Conservation (phyloP, 2,888 invertebrate genomes). For the Chromoteleia sp. region DNA sequence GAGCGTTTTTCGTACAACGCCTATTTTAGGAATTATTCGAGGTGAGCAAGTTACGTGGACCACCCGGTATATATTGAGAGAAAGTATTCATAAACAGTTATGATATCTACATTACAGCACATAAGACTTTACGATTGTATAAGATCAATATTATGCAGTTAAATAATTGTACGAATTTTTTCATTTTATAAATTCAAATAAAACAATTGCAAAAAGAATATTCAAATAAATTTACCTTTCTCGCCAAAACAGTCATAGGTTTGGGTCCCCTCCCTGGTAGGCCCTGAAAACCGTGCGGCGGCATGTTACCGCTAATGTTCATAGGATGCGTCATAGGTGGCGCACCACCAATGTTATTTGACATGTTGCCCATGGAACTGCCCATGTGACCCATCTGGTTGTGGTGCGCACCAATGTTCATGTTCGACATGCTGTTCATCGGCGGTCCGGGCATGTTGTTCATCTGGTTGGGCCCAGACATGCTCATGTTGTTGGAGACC, state of each 20-base stretch:
- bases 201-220: no score
- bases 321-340: slow-evolving; percentile 85
- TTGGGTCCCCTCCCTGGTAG: slow-evolving; percentile 90
- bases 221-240: slow-evolving; percentile 88
- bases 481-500: slow-evolving; percentile 85
- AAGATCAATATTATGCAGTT: no score
- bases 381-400: slow-evolving; percentile 84
- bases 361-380: slow-evolving; percentile 86
- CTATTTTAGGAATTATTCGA: no score
- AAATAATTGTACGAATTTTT: no score
- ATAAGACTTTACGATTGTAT: no score
- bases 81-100: no score
- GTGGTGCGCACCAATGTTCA: slow-evolving; percentile 81
- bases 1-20: no score
- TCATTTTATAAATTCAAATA: no score
- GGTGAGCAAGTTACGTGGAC: no score
- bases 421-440: slow-evolving; percentile 88
- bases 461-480: slow-evolving; percentile 86
- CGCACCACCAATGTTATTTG: slow-evolving; percentile 86
- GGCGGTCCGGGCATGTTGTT: slow-evolving; percentile 90
- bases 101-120: no score
- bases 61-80: no score
- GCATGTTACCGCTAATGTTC: slow-evolving; percentile 86
- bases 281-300: slow-evolving; percentile 85
- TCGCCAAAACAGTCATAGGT: slow-evolving; percentile 96